Percentiles rank a stretch among this genome's conserved stretches.
Conservation (phyloP, 1,140 invertebrate species). For the Drosophila melanica region DNA sequence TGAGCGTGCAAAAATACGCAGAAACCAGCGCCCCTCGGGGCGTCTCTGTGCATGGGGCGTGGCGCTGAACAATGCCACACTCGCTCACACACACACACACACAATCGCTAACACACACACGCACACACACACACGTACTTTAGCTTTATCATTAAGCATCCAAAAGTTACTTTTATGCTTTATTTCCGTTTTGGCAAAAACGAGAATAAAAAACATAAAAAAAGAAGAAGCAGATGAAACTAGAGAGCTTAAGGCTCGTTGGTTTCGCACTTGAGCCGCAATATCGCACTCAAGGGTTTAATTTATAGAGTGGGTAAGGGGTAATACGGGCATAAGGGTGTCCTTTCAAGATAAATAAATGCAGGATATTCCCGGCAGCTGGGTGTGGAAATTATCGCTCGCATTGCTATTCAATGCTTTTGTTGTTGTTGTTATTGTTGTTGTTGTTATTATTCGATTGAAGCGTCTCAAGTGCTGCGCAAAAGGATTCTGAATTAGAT, state of each 20-base stretch:
- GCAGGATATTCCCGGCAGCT: slow-evolving; percentile 71
- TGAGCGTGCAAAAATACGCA: slow-evolving; percentile 71
- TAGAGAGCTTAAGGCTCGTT: slow-evolving; percentile 64
- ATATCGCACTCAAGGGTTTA: slow-evolving; percentile 79
- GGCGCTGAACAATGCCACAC: slow-evolving; percentile 54
- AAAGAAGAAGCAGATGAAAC: slow-evolving; percentile 32
- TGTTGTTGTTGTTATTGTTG: slow-evolving; percentile 3
- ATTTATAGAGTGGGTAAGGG: slow-evolving; percentile 52
- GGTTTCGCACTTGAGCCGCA: slow-evolving; percentile 71
- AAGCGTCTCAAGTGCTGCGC: slow-evolving; percentile 66
- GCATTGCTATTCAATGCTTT: slow-evolving; percentile 58
- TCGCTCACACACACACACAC: slow-evolving; percentile 46
- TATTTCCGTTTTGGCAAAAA: slow-evolving; percentile 64
- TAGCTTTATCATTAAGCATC: slow-evolving; percentile 78
- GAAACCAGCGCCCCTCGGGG: slow-evolving; percentile 41
- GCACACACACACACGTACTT: slow-evolving; percentile 37
- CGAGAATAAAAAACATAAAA: not conserved
- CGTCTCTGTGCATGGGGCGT: slow-evolving; percentile 33
- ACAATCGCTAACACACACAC: slow-evolving; percentile 33
- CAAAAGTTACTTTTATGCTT: slow-evolving; percentile 81
- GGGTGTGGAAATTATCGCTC: slow-evolving; percentile 71
- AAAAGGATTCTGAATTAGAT: slow-evolving; percentile 39
- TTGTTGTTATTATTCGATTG: slow-evolving; percentile 45
- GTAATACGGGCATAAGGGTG: slow-evolving; percentile 48
- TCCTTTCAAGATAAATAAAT: slow-evolving; percentile 72